Base-by-base conservation (phyloP, 2,797 vertebrate species). In the Microctenopoma steveboyesi region DNA sequence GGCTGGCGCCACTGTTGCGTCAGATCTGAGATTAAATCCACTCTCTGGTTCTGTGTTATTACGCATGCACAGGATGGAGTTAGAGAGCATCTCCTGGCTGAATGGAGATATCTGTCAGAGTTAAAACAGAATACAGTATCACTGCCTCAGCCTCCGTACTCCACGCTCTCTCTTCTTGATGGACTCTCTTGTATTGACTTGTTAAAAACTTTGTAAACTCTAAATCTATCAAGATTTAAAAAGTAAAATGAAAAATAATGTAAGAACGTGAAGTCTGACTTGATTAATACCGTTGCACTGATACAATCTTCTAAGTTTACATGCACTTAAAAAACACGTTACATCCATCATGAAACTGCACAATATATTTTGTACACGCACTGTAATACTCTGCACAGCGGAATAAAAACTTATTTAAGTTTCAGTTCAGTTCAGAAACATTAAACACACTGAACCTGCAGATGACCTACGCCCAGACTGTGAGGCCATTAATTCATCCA, bases 81-180 rank as follows among this genome's bases (percentile, higher is more conserved):
- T 74, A 69, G 74, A 63, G 68, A 69, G 65, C 22, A 40, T 70
- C 72, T 77, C 60, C 72, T 69, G 63, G 76, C 78, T 74, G 69
- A 76, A 87, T 79, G 77, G 73, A 90, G 79, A 81, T 80, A 85
- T 81, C 68, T 47, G 63, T 59, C 69, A 60, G 53, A 80, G 69
- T 85, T 84, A 49, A 88, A 81, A 82, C 67, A 69, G 74, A 85
- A 88, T 81, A 67, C 73, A 27, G 64, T 54, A 84, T 52, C 12
- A 45, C 55, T 37, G 60, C 53, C 52, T 30, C 5, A 30, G 28
- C 28, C 28, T 69, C 57, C 2, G 1, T 67, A 45, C 15, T 30
- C 54, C 48, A 42, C n/a, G 9, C 35, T n/a, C 50, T 64, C 45
- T 65, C 42, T 45, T 46, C 39, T 59, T 43, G 28, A 30, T 30